These are phyloP conservation scores for Microcebus griseorufus DNA, from an alignment of 2,113 vertebrate genomes.

Conservation along the genomic window DNA sequence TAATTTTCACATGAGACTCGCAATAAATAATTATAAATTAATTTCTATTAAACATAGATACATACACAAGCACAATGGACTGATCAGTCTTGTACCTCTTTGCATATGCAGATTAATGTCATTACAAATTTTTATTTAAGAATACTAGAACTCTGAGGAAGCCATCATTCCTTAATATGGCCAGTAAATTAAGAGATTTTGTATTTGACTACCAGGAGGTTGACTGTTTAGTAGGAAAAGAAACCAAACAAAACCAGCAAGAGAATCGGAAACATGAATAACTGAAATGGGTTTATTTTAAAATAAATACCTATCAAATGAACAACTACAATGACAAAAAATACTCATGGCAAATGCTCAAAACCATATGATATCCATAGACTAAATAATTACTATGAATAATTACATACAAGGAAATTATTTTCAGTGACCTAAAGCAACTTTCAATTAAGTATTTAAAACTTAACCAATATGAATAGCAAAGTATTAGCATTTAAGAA, in stretches of 20 bases:
- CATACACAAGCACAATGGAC: background rate
- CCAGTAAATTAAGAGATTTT: background rate
- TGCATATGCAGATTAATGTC: background rate
- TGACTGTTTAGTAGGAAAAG: background rate
- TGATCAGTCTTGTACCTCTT: background rate
- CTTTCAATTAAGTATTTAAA: background rate
- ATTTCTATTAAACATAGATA: background rate
- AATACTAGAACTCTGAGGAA: background rate
- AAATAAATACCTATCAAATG: background rate
- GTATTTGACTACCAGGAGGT: background rate
- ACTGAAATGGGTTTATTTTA: background rate
- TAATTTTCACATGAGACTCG: background rate
- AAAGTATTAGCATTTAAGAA: background rate
- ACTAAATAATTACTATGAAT: background rate
- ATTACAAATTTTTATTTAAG: background rate
- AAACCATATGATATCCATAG: background rate
- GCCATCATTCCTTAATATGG: background rate
- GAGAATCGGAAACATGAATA: background rate
- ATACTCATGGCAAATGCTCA: background rate
- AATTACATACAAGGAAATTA: background rate
- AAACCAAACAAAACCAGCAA: background rate
- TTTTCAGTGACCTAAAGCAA: background rate
- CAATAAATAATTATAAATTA: background rate
- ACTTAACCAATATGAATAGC: background rate
- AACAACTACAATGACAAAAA: background rate